A percentile compares a stretch with the other conserved stretches of the same genome.
Evolutionary conservation across 1,140 invertebrate genomes (phyloP).

Genomic region (Sarcophaga bullata): DNA sequence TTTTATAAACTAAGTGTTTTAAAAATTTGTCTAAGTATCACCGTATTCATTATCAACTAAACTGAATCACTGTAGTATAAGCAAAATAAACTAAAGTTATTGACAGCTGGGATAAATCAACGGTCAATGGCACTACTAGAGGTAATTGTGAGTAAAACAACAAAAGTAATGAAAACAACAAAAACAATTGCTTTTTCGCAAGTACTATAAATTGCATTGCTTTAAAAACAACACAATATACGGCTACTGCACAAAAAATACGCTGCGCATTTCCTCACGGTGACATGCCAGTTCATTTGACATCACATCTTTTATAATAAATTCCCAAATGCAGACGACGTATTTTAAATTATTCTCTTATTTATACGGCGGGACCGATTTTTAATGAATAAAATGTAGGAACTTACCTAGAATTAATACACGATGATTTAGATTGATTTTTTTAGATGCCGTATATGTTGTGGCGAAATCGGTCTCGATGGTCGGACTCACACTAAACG

Average conservation of each 20-base stretch:
- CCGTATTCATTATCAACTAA: no score
- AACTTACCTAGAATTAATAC: conserved; percentile 30
- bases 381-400: not conserved
- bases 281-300: not conserved
- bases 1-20: no score
- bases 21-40: no score
- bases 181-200: not conserved
- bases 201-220: not conserved
- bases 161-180: not conserved
- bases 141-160: not conserved
- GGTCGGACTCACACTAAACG: no score
- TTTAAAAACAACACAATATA: conserved; percentile 17
- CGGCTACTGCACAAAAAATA: not conserved
- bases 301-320: not conserved
- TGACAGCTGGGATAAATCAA: conserved; percentile 21
- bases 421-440: not conserved
- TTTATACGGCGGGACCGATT: not conserved
- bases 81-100: not conserved
- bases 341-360: not conserved
- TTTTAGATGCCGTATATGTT: no score
- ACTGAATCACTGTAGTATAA: no score
- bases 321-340: not conserved
- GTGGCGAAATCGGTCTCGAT: no score
- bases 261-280: not conserved
- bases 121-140: conserved; percentile 17